Percentiles rank a stretch among this genome's conserved stretches.
These are phyloP conservation scores for Sceloporus tristichus DNA, from an alignment of 2,113 vertebrate species.

Conservation along the genomic window DNA sequence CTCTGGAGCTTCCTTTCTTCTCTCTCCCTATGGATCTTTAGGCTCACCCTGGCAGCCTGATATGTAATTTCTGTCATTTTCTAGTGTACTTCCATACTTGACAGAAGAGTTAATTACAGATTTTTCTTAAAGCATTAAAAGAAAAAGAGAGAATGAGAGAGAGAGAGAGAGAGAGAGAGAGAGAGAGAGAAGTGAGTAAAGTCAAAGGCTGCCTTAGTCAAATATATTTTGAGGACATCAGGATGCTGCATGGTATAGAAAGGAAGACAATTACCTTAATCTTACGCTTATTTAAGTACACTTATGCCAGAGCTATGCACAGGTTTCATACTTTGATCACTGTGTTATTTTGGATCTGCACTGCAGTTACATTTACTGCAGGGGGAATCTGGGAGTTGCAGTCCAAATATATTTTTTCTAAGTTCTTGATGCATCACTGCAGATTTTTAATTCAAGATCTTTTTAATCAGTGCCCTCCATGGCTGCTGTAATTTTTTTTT, in stretches of 20 bases:
- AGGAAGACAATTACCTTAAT: conserved; percentile 57
- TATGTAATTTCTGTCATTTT: conserved; percentile 55
- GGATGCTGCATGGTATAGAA: conserved; percentile 60
- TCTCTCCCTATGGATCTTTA: conserved; percentile 55
- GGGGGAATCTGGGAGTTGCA: no score
- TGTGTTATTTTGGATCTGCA: background rate
- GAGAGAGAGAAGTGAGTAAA: conserved; percentile 6
- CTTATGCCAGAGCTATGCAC: background rate
- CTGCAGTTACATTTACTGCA: background rate
- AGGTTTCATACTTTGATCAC: background rate
- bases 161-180: no score
- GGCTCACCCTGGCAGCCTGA: conserved; percentile 23
- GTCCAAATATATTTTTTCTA: background rate
- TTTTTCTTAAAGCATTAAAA: conserved; percentile 56
- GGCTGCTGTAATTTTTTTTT: background rate
- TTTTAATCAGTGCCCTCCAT: background rate
- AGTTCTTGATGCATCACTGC: no score
- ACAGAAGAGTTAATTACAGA: conserved; percentile 54
- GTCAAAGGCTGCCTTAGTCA: conserved; percentile 65
- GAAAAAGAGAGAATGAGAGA: background rate
- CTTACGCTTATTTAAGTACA: conserved; percentile 27
- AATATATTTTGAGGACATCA: conserved; percentile 64
- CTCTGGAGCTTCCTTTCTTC: conserved; percentile 8
- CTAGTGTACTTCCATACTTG: conserved; percentile 51
- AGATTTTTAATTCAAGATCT: background rate